Evolutionary conservation across 2,797 vertebrate genomes (phyloP).

Genomic region (Garrulus glandarius): DNA sequence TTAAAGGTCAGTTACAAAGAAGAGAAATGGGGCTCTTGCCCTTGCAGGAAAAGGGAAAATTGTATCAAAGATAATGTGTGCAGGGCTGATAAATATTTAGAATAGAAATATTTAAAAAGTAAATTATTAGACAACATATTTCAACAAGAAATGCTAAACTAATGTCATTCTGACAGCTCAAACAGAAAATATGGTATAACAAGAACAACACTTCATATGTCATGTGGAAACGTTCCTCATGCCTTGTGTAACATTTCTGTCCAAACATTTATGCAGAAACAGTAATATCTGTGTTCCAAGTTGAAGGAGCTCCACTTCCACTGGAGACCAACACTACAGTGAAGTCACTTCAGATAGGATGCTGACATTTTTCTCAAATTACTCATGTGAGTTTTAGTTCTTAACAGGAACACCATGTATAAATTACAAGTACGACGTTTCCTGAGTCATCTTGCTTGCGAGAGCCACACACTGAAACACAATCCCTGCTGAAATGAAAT

Average conservation of each 20-base stretch:
- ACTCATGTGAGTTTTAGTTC: not conserved
- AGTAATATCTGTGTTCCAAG: not conserved
- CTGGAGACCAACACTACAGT: not conserved
- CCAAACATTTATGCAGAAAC: not conserved
- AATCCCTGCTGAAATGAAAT: accelerated
- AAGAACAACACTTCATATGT: not conserved
- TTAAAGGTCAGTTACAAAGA: not conserved
- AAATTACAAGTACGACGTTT: not conserved
- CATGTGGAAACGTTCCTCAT: not conserved
- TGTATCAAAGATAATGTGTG: not conserved
- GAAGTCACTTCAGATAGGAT: not conserved
- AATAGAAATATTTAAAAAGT: not conserved
- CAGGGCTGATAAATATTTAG: not conserved
- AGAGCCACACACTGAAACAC: not conserved
- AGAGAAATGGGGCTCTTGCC: not conserved
- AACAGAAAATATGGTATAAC: not conserved
- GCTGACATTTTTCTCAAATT: not conserved
- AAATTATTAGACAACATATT: not conserved
- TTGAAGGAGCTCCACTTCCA: not conserved
- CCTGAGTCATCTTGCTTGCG: not conserved
- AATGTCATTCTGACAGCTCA: not conserved
- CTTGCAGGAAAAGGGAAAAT: not conserved
- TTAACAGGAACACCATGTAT: not conserved
- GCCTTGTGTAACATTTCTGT: not conserved
- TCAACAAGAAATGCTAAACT: not conserved